Percentiles rank a stretch among this genome's conserved stretches.
phyloP scores from a whole-genome alignment of 2,797 vertebrate species.

The Urosaurus nigricauda region DNA sequence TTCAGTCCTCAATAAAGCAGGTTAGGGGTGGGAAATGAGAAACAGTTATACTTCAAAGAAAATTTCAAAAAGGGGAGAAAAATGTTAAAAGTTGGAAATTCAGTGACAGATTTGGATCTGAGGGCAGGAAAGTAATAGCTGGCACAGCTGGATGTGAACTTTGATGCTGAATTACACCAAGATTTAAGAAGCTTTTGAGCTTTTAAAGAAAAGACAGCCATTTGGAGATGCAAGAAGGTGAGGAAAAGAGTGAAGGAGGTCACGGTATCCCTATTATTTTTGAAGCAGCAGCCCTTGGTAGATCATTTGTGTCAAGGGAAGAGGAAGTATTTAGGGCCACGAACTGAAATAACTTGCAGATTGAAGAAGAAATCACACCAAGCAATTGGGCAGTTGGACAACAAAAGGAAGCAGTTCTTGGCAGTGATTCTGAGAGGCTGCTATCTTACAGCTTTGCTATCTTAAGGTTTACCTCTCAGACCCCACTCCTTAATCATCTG shows the following conservation, averaged over 20 bases:
- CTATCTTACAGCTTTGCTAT: neutral
- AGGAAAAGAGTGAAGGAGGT: slow-evolving; percentile 45
- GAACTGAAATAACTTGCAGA: fast-evolving
- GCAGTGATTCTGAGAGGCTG: neutral
- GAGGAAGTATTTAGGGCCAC: neutral
- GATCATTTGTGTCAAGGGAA: neutral
- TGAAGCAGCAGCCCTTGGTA: neutral
- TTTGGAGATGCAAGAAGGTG: slow-evolving; percentile 46
- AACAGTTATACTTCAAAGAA: slow-evolving; percentile 64
- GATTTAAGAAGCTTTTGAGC: slow-evolving; percentile 60
- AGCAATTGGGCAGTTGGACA: neutral
- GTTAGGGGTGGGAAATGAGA: slow-evolving; percentile 61
- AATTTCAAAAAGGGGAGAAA: neutral
- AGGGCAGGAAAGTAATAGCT: slow-evolving; percentile 55
- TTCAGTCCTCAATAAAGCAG: slow-evolving; percentile 61
- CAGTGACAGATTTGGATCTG: slow-evolving; percentile 65
- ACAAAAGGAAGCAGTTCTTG: fast-evolving
- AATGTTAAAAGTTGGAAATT: slow-evolving; percentile 68
- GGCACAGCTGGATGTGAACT: slow-evolving; percentile 66
- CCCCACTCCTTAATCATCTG: neutral
- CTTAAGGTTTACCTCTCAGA: neutral
- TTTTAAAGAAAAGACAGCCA: slow-evolving; percentile 50
- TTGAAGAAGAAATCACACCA: neutral
- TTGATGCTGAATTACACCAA: slow-evolving; percentile 63
- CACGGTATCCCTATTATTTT: neutral